Evolutionary conservation across 2,113 vertebrate genomes (phyloP), one percentile per base, ranked within the genome.

Genomic region (Ameiurus melas): DNA sequence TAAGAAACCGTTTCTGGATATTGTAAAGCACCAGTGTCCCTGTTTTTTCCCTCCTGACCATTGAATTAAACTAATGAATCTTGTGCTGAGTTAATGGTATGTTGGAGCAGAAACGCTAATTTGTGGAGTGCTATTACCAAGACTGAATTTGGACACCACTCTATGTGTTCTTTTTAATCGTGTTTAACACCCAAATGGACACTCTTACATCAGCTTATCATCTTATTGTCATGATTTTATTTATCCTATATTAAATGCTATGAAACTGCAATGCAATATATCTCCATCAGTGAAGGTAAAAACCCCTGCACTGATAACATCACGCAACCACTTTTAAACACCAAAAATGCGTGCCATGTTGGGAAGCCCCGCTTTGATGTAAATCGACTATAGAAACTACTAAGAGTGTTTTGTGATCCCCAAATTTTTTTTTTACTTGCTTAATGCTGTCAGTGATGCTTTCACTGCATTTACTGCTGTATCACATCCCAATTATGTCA

Each of bases 91-190:
- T 60, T 86, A 43, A 20, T n/a, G 85, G 71, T 27, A 39, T 60
- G 25, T 33, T 43, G 22, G 39, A 86, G 39, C 17, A 51, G 25
- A 77, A 73, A 85, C 27, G 51, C 71, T 79, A 30, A 53, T 64
- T 47, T 86, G 85, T 86, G 16, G 57, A 47, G 39, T 86, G 79
- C 9, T 60, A 39, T 82, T 57, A 75, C 51, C 47, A 70, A 25
- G 83, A 33, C 51, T 71, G 51, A 55, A 85, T 85, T 33, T 85
- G 39, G 64, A 84, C 62, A 84, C 43, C 39, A 51, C 3, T 20
- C 39, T 47, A 30, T 17, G 27, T 68, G 27, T 64, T 55, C 43
- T 36, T 85, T 58, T 22, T 71, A 17, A 51, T 30, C 5, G 7
- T 4, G 2, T 86, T 30, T 78, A 60, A 75, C 22, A 77, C 13